Evolutionary conservation across 2,888 invertebrate genomes (phyloP).

Genomic region (Leistus spinibarbis): DNA sequence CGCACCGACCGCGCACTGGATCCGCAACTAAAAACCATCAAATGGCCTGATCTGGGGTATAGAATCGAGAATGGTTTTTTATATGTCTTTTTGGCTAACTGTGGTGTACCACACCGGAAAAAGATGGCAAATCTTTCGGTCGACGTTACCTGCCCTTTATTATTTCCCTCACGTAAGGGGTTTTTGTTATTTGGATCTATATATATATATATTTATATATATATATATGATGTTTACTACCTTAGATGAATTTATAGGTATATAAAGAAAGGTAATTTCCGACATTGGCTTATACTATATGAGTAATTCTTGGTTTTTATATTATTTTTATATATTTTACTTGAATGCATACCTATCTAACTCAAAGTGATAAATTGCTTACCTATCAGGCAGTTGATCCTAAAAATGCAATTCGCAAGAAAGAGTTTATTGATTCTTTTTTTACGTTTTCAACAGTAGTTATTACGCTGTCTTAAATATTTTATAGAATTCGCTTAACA

Average conservation of each 20-base stretch:
- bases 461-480: too few relatives aligned
- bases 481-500: too few relatives aligned
- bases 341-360: neutral
- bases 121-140: slow-evolving; percentile 21
- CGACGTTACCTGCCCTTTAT: slow-evolving; percentile 28
- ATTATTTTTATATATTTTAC: neutral
- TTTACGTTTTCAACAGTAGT: too few relatives aligned
- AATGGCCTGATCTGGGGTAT: too few relatives aligned
- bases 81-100: neutral
- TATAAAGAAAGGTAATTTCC: slow-evolving; percentile 30
- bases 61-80: neutral
- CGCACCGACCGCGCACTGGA: neutral
- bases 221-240: slow-evolving; percentile 31
- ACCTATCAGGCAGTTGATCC: neutral
- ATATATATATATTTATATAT: slow-evolving; percentile 13
- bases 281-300: neutral
- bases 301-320: neutral
- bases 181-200: slow-evolving; percentile 33
- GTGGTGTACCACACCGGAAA: neutral
- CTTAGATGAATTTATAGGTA: slow-evolving; percentile 34
- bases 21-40: too few relatives aligned
- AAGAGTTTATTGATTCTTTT: too few relatives aligned
- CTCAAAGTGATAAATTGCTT: neutral
- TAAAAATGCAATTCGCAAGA: too few relatives aligned
- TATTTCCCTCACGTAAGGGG: slow-evolving; percentile 31